These are phyloP conservation scores for Sebastes diaconus DNA, from an alignment of 2,797 vertebrate genomes.

Conservation along the genomic window DNA sequence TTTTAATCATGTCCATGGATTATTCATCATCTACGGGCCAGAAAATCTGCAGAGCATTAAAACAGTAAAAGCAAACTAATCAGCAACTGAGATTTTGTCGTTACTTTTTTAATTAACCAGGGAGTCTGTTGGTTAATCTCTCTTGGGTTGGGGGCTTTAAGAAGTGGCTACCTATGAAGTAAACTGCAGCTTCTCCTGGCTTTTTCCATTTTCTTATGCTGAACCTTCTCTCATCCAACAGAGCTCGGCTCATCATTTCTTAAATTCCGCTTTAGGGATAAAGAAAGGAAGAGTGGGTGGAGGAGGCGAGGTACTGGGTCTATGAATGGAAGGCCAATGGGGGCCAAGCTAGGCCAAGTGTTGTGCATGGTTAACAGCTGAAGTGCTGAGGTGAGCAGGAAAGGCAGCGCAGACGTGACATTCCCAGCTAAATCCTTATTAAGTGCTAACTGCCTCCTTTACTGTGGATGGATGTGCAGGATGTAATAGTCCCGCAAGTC, in stretches of 20 bases:
- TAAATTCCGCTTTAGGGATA: slow-evolving; percentile 20
- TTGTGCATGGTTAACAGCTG: slow-evolving; percentile 33
- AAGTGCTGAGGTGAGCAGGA: slow-evolving; percentile 43
- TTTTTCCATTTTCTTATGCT: slow-evolving; percentile 6
- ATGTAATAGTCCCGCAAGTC: background rate
- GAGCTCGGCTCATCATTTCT: background rate
- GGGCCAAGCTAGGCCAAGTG: slow-evolving; percentile 8
- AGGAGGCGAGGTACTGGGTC: background rate
- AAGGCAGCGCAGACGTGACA: slow-evolving; percentile 27
- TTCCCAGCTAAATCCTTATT: slow-evolving; percentile 33
- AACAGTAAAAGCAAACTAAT: slow-evolving; percentile 32
- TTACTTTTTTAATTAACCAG: background rate
- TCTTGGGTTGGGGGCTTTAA: background rate
- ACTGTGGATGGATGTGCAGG: slow-evolving; percentile 24
- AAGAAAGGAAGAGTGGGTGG: slow-evolving; percentile 1
- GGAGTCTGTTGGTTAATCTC: slow-evolving; percentile 12
- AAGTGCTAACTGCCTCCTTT: slow-evolving; percentile 34
- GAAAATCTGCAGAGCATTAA: slow-evolving; percentile 20
- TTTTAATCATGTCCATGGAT: slow-evolving; percentile 11
- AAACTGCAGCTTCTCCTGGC: background rate
- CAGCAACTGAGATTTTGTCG: slow-evolving; percentile 15
- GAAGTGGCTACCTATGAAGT: background rate
- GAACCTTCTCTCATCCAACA: background rate
- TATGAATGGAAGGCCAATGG: slow-evolving; percentile 9
- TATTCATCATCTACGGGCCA: slow-evolving; percentile 5